Conservation (phyloP, 1,140 invertebrate genomes). For the Saccostrea cuccullata region DNA sequence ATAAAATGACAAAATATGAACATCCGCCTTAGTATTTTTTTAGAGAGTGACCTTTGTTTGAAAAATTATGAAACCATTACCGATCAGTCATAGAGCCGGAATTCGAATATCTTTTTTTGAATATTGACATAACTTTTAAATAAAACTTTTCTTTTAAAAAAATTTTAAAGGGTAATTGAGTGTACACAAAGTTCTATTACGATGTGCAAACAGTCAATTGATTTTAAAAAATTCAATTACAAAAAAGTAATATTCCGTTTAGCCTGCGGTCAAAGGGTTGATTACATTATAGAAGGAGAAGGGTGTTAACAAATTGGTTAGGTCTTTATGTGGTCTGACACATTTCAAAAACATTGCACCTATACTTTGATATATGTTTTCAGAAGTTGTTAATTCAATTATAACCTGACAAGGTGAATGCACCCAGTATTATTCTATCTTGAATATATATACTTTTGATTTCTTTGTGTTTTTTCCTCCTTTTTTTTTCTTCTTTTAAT, state of each 20-base stretch:
- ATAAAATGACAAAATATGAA: background rate
- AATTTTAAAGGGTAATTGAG: background rate
- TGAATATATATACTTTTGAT: too few species aligned
- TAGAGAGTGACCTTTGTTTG: too few species aligned
- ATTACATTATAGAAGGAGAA: background rate
- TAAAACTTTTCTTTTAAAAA: background rate
- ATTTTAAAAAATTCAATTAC: background rate
- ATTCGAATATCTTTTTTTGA: background rate
- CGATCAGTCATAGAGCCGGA: background rate
- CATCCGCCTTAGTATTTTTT: background rate
- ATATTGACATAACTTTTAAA: background rate
- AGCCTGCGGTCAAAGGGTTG: conserved; percentile 8
- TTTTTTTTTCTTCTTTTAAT: background rate
- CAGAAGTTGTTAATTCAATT: background rate
- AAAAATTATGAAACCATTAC: background rate
- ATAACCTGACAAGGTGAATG: background rate
- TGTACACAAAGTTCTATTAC: background rate
- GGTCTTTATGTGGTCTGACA: background rate
- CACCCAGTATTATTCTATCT: background rate
- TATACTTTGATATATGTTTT: background rate
- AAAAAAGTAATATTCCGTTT: background rate
- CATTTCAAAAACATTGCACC: conserved; percentile 3
- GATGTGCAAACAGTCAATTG: background rate
- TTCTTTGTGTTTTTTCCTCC: background rate
- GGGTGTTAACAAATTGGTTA: background rate